These are phyloP conservation scores for Athripsodes cinereus DNA, from an alignment of 2,888 invertebrate species.

Conservation along the genomic window DNA sequence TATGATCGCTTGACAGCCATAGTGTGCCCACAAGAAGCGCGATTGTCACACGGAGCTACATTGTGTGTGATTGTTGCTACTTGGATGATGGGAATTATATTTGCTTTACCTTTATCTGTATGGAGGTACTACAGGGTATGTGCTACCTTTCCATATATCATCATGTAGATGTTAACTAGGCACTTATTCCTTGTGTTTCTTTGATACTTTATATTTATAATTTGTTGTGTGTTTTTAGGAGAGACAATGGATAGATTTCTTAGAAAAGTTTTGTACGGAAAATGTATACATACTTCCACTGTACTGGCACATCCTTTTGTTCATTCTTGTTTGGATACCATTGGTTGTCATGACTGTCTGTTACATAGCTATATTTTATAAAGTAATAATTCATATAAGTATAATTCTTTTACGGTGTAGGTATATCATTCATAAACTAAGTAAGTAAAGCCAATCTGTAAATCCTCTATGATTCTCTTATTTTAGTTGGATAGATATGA, in stretches of 20 bases:
- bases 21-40: constrained; percentile 63
- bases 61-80: constrained; percentile 58
- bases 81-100: constrained; percentile 59
- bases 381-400: no score
- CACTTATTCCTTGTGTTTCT: no score
- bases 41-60: constrained; percentile 58
- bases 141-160: no score
- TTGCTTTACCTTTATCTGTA: constrained; percentile 61
- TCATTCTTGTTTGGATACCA: constrained; percentile 73
- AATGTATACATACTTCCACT: constrained; percentile 55
- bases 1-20: constrained; percentile 80
- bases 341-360: constrained; percentile 62
- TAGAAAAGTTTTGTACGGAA: constrained; percentile 72
- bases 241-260: constrained; percentile 68
- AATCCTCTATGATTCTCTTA: no score
- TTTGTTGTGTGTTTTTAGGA: constrained; percentile 40
- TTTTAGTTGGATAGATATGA: constrained; percentile 59
- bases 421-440: no score
- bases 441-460: no score
- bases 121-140: constrained; percentile 50
- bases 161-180: no score
- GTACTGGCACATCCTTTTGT: constrained; percentile 74
- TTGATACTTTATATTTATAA: background rate
- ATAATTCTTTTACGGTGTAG: no score
- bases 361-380: constrained; percentile 64